Base-by-base conservation (phyloP, 2,113 vertebrate genomes). In the Urocolius indicus region DNA sequence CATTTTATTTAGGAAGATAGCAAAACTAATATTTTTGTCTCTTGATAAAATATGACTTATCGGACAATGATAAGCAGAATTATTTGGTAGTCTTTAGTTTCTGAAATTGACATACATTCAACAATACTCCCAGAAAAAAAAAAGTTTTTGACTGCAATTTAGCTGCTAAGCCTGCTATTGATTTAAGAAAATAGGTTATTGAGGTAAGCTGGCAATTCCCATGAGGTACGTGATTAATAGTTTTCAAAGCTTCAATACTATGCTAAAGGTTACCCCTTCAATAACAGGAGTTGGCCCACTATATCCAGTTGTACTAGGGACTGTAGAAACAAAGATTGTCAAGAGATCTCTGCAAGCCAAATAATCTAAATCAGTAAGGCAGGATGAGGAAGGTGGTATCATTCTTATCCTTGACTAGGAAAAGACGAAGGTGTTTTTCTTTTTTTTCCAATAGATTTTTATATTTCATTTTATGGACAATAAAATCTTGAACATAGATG, bases 61-160 rank as follows among this genome's bases (percentile, higher is more conserved):
- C 82, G 93, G 82, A 68, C 38, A 89, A 63, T 6, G 38, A 76
- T 73, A 87, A 85, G 71, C 58, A 21, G n/a, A 61, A 79, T 84
- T 92, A 92, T 61, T 89, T 75, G 32, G 41, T 54, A 82, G n/a
- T 41, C 82, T 93, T 67, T 48, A 10, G 58, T 73, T 89, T 32
- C 66, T 82, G 41, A 78, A 89, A 75, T 66, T 87, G 81, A 87
- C 61, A 92, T 81, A 75, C 51, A 38, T 82, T 89, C 73, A 87
- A 81, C 68, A 90, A n/a, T 24, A 78, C 45, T 84, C 80, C 91
- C 80, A 92, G 68, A 58, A 34, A 74, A 75, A 68, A 5, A 68
- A 43, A n/a, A n/a, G n/a, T 54, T 85, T 95, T 72, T 94, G 9
- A 85, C 66, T 82, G 21, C 48, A 87, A 92, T 91, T 75, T 49